Conservation (phyloP, 2,797 vertebrate species). For the Florisuga fusca region DNA sequence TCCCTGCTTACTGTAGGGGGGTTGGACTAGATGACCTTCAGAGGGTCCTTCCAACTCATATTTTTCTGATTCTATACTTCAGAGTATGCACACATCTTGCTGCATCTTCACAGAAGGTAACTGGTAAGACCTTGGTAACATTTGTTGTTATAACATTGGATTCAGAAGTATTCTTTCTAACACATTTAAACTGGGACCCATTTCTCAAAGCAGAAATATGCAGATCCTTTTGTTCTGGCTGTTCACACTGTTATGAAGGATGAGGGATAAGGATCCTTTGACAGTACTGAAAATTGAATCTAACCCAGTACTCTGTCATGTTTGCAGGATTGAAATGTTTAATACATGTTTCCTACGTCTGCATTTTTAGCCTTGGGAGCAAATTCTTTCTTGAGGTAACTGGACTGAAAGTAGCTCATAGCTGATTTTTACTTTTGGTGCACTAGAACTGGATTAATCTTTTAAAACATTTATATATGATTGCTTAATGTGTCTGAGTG, state of each 20-base stretch:
- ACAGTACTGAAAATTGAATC: background rate
- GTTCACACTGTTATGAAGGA: background rate
- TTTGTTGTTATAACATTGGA: background rate
- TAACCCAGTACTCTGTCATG: background rate
- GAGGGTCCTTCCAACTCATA: too few relatives aligned
- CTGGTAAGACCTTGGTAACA: background rate
- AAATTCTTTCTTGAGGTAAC: background rate
- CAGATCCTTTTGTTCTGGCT: background rate
- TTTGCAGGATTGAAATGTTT: background rate
- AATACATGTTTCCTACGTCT: background rate
- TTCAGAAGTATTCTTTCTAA: background rate
- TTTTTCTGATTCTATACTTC: too few relatives aligned
- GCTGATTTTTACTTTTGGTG: background rate
- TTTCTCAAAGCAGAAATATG: background rate
- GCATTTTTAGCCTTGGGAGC: background rate
- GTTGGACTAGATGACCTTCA: too few relatives aligned
- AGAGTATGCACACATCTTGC: background rate
- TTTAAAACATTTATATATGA: background rate
- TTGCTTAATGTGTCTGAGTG: background rate
- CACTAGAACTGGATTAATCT: background rate
- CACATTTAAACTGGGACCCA: background rate
- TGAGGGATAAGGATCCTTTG: background rate
- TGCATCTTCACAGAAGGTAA: background rate
- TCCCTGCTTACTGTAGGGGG: too few relatives aligned
- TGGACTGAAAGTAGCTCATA: background rate